Percentiles rank a stretch among this genome's conserved stretches.
Evolutionary conservation across 2,888 invertebrate species (phyloP).

Genomic region (Chalcis sispes): DNA sequence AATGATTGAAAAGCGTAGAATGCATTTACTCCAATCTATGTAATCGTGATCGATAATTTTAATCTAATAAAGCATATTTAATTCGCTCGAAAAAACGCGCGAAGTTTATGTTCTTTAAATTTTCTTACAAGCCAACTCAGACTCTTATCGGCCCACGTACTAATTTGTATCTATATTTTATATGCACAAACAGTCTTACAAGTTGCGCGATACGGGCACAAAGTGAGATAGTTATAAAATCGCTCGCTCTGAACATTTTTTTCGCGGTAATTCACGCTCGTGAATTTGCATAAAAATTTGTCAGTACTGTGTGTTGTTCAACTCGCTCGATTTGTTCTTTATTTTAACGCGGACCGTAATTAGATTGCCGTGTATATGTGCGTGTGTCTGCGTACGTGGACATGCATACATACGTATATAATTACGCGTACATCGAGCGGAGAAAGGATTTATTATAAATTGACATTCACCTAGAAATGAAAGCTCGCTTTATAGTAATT

Average conservation of each 20-base stretch:
- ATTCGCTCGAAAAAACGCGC: too few relatives aligned
- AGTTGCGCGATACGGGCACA: slow-evolving; percentile 10
- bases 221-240: slow-evolving; percentile 9
- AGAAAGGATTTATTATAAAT: slow-evolving; percentile 34
- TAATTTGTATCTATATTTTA: slow-evolving; percentile 15
- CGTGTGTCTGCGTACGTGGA: neutral
- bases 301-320: neutral
- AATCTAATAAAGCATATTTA: too few relatives aligned
- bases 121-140: too few relatives aligned
- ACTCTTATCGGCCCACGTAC: neutral
- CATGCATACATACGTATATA: too few relatives aligned
- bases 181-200: slow-evolving; percentile 3
- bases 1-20: too few relatives aligned
- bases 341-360: too few relatives aligned
- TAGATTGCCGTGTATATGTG: slow-evolving; percentile 19
- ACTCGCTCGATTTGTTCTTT: neutral
- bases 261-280: slow-evolving; percentile 12
- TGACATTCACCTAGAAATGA: slow-evolving; percentile 49
- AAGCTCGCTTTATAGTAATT: slow-evolving; percentile 17
- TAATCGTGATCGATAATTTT: too few relatives aligned
- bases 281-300: slow-evolving; percentile 48
- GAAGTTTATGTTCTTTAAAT: too few relatives aligned
- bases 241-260: neutral
- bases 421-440: neutral
- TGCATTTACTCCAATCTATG: too few relatives aligned